Evolutionary conservation across 2,113 vertebrate species (phyloP), one percentile per base, ranked within the genome.

Genomic region (Seriola aureovittata): DNA sequence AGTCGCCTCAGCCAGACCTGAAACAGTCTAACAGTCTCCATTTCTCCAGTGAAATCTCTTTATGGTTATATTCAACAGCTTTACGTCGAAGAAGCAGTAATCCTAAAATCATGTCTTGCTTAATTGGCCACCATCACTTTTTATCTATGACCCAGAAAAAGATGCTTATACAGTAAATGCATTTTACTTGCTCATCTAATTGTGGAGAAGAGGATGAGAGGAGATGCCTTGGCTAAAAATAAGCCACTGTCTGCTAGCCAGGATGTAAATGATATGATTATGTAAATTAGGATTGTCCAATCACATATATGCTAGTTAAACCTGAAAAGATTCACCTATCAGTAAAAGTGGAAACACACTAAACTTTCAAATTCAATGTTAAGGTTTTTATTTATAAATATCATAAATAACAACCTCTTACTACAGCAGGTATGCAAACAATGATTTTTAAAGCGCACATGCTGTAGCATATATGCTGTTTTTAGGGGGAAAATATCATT

Each of bases 101-200:
- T 82, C 65, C 60, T 63, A 44, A 80, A 85, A 81, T 83, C 71
- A 62, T 5, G 55, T 85, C 75, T 71, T 48, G 42, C 80, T 80
- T 88, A 89, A 90, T 86, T 83, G 74, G 78, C 60, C 50, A 48
- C 58, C 54, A 59, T 82, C 84, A 70, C 42, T 63, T 86, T 82
- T 82, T 75, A 86, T 87, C 75, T 68, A 44, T 82, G 88, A 83
- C 86, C 86, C 79, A 86, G 83, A 90, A 88, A 90, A 57, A 77
- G 77, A 84, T 38, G 68, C 83, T 72, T 72, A 52, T 65, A 81
- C 59, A 36, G 57, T 70, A 80, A 88, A 85, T 74, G 71, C 75
- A 50, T 89, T 82, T 89, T 80, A 76, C 60, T 77, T 59, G 42
- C 80, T 88, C 81, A 48, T 88, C 69, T 86, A 86, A 88, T 77